A percentile compares a stretch with the other conserved stretches of the same genome.
Evolutionary conservation across 2,113 vertebrate species (phyloP).

Genomic region (Dromiciops gliroides): DNA sequence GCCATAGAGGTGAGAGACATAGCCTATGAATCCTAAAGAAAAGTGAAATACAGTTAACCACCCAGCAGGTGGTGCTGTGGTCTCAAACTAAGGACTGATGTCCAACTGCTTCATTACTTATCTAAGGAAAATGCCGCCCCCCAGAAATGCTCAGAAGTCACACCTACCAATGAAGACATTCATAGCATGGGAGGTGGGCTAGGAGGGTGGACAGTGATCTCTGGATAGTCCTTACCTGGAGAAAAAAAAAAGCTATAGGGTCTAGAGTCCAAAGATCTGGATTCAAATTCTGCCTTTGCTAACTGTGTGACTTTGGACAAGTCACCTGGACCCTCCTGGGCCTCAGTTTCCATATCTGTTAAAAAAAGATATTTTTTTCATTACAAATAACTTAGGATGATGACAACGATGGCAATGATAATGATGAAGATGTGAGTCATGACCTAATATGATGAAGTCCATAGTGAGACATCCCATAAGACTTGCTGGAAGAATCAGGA

Average conservation of each 20-base stretch:
- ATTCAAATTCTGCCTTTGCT: neutral
- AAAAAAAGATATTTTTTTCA: neutral
- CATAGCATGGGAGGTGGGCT: too few species aligned
- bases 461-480: neutral
- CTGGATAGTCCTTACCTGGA: neutral
- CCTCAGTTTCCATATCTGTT: neutral
- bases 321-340: neutral
- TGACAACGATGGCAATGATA: neutral
- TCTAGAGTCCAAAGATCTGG: neutral
- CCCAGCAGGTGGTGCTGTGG: neutral
- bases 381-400: neutral
- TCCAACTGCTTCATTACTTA: neutral
- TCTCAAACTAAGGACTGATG: neutral
- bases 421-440: neutral
- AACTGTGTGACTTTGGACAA: neutral
- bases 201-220: neutral
- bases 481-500: neutral
- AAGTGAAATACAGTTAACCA: neutral
- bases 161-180: neutral
- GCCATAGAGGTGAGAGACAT: neutral
- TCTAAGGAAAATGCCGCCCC: neutral
- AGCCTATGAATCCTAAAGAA: neutral
- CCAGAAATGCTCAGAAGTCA: neutral
- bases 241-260: neutral
- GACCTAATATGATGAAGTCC: neutral